Conservation (phyloP, 2,888 invertebrate species). For the Yponomeuta plumbellus region DNA sequence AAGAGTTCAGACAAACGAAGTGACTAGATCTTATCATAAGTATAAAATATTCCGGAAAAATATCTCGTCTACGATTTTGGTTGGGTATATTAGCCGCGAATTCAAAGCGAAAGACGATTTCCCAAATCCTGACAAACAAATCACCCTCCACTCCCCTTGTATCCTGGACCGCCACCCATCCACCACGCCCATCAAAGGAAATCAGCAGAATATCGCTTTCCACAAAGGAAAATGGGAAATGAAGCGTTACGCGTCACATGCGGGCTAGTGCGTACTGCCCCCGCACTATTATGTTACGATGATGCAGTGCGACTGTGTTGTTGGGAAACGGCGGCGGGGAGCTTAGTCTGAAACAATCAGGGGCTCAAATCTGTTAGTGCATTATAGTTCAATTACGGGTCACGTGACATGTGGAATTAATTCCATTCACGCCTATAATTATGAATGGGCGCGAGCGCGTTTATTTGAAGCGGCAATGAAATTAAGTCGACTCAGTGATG, state of each 20-base stretch:
- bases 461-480: too few relatives aligned
- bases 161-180: background rate
- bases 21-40: background rate
- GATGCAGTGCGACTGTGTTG: too few relatives aligned
- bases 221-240: background rate
- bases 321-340: too few relatives aligned
- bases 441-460: too few relatives aligned
- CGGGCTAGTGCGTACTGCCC: background rate
- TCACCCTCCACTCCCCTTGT: background rate
- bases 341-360: too few relatives aligned
- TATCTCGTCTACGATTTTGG: background rate
- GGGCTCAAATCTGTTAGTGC: too few relatives aligned
- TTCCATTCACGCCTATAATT: too few relatives aligned
- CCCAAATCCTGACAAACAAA: background rate
- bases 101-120: constrained; percentile 27
- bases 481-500: too few relatives aligned
- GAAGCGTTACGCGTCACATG: background rate
- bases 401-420: too few relatives aligned
- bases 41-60: background rate
- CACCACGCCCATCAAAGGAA: background rate
- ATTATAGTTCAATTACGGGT: too few relatives aligned
- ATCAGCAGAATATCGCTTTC: background rate
- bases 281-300: too few relatives aligned
- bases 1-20: too few relatives aligned
- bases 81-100: constrained; percentile 10